Conservation (phyloP, 2,888 invertebrate genomes). For the Argyra leucocephala region DNA sequence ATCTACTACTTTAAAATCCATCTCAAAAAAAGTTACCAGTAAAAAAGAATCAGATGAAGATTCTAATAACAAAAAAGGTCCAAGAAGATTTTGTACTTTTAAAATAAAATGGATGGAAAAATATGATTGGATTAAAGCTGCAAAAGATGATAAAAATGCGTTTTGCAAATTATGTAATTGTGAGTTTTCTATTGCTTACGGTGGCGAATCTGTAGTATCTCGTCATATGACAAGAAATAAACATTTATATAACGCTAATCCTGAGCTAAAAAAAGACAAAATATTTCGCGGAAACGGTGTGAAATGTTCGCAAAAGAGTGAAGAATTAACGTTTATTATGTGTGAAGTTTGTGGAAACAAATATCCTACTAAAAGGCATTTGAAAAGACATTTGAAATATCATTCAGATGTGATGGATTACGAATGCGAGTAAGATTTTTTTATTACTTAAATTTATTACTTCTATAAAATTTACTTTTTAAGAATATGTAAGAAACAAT, state of each 20-base stretch:
- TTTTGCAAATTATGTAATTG: neutral
- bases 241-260: slow-evolving; percentile 16
- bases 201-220: slow-evolving; percentile 21
- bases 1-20: neutral
- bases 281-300: slow-evolving; percentile 28
- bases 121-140: slow-evolving; percentile 18
- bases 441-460: slow-evolving; percentile 7
- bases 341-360: slow-evolving; percentile 41
- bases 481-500: slow-evolving; percentile 38
- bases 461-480: neutral
- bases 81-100: slow-evolving; percentile 15
- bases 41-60: slow-evolving; percentile 1
- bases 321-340: slow-evolving; percentile 21
- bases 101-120: neutral
- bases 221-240: slow-evolving; percentile 10
- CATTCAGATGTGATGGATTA: slow-evolving; percentile 39
- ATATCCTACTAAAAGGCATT: slow-evolving; percentile 37
- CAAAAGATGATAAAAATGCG: slow-evolving; percentile 18
- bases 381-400: slow-evolving; percentile 40
- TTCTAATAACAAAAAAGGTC: slow-evolving; percentile 10
- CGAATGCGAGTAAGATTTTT: slow-evolving; percentile 37
- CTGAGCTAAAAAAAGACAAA: slow-evolving; percentile 27
- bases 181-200: slow-evolving; percentile 15
- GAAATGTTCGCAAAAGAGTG: slow-evolving; percentile 18
- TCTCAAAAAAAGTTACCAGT: neutral